A percentile compares a stretch with the other conserved stretches of the same genome.
phyloP scores from a whole-genome alignment of 2,797 vertebrate genomes.

The Enteromius trimaculatus region DNA sequence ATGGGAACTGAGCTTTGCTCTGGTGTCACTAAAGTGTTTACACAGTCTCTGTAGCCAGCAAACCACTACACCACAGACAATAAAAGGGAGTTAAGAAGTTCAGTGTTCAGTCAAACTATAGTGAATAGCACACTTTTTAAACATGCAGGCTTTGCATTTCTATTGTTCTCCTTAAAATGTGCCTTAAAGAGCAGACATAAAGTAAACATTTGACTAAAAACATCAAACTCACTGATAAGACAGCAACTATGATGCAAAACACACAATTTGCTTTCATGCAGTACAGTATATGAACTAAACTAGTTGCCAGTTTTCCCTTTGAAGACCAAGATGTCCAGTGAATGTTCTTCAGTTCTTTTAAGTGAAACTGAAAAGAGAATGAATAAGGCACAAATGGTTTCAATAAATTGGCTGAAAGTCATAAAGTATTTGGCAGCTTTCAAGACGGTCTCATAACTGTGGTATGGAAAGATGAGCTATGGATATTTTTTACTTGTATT shows the following conservation, averaged over 20 bases:
- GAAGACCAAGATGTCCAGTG: neutral
- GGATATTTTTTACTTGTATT: neutral
- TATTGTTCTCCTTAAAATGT: neutral
- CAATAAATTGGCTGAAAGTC: neutral
- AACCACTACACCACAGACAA: neutral
- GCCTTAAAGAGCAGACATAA: neutral
- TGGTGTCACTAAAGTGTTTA: constrained; percentile 9
- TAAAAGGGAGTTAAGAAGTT: neutral
- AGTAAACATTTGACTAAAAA: neutral
- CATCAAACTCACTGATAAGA: neutral
- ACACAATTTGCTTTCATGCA: no score
- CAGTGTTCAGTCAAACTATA: neutral
- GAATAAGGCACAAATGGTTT: neutral
- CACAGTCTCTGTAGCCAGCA: neutral
- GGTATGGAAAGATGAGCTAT: neutral
- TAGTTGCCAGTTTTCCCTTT: neutral
- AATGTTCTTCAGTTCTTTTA: neutral
- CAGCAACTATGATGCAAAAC: neutral
- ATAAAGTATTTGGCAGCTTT: neutral
- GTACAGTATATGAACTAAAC: neutral
- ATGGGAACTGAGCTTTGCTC: constrained; percentile 20
- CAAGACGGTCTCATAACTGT: neutral
- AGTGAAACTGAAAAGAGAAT: neutral
- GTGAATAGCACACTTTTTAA: neutral
- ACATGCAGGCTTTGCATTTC: neutral